Evolutionary conservation across 64 coral and sea anemone genomes (phyloP).

Genomic region (Pocillopora verrucosa): DNA sequence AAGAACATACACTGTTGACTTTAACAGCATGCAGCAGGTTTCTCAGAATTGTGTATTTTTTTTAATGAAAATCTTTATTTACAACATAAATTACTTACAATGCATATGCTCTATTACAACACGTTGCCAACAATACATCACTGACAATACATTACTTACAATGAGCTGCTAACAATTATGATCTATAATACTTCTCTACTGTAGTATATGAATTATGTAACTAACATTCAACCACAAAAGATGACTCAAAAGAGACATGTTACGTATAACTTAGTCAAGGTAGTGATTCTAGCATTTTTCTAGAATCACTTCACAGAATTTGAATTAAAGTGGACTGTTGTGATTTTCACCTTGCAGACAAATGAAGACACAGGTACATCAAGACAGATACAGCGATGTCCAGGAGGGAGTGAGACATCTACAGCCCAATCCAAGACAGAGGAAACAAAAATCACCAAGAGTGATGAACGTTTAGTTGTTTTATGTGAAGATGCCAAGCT

Average conservation of each 20-base stretch:
- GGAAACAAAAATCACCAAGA: constrained; percentile 52
- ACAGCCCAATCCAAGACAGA: constrained; percentile 50
- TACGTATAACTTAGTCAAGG: too few relatives aligned
- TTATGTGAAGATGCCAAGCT: constrained; percentile 75
- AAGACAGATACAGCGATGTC: constrained; percentile 89
- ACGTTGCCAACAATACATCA: too few relatives aligned
- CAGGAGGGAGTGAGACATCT: constrained; percentile 63
- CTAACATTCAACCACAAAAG: too few relatives aligned
- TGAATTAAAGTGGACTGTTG: neutral
- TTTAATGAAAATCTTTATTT: neutral
- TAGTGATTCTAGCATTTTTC: too few relatives aligned
- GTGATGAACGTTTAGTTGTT: constrained; percentile 76
- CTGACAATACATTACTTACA: too few relatives aligned
- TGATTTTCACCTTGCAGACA: constrained; percentile 45
- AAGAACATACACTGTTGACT: constrained; percentile 96
- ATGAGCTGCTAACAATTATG: too few relatives aligned
- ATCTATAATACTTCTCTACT: too few relatives aligned
- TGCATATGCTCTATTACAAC: too few relatives aligned
- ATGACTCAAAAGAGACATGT: too few relatives aligned
- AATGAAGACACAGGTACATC: constrained; percentile 99
- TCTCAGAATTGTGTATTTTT: neutral
- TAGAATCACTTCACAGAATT: neutral
- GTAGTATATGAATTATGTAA: too few relatives aligned
- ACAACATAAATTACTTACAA: too few relatives aligned
- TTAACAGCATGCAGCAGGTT: constrained; percentile 99